Base-by-base conservation (phyloP, 2,888 invertebrate genomes). In the Trichogramma evanescens region DNA sequence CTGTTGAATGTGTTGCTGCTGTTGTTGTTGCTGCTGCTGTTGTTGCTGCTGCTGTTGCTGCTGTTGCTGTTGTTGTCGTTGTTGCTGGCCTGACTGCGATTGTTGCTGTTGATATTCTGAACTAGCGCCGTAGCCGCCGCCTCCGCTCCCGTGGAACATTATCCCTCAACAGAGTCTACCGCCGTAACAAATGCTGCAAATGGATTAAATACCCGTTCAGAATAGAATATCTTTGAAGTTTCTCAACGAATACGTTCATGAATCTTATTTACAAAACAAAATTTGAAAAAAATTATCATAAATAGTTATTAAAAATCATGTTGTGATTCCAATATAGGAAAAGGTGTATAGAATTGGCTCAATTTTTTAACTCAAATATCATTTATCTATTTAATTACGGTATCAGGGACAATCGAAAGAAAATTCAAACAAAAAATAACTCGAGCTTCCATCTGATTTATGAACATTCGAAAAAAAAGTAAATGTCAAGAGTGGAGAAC, bases 101-200 rank as follows among this genome's bases (percentile, higher is more conserved):
- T 70, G 70, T 61, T 76, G 76, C 56, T 75, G 75, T 63, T 77
- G 77, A 68, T 77, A 77, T 50, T 77, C 77, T 66, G 76, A 73
- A 65, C 74, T 73, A 64, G 73, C 73, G 69, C 75, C 76, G 74
- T 76, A 76, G 67, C 76, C 76, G 62, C 74, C 72, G 67, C 73
- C 74, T 65, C 76, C 73, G 70, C 74, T 75, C 68, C 77, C 75
- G 77, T 77, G 77, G 75, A 77, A 77, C 77, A 77, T 77, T 65
- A 74, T 76, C 72, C 69, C 56, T 60, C 54, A 59, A 46, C 57
- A 40, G 50, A 54, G 58, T 60, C 58, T 70, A 68, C 66, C 67
- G 67, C 67, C 70, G 64, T 68, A 62, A 58, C 69, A 71, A 69
- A 68, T 64, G 69, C 71, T 71, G 63, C n/a, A 62, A 67, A 59